Evolutionary conservation across 1,140 invertebrate species (phyloP).

Genomic region (Drosophila insularis): DNA sequence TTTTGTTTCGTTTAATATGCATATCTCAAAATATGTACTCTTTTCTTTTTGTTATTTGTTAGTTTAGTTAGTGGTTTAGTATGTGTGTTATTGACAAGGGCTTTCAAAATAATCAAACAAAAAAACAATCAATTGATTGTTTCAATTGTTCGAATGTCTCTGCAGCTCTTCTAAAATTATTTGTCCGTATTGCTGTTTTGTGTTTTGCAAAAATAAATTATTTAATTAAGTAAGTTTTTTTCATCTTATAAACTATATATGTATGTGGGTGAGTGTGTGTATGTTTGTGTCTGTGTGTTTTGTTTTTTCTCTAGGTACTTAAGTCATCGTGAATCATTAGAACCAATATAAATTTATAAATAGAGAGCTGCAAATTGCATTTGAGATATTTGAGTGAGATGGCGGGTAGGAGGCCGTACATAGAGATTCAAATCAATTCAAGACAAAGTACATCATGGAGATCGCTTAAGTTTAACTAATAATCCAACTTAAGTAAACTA

Average conservation of each 20-base stretch:
- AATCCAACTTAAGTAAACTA: slow-evolving; percentile 41
- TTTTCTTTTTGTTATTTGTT: slow-evolving; percentile 55
- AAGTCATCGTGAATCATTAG: slow-evolving; percentile 56
- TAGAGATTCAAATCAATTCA: slow-evolving; percentile 38
- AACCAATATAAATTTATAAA: slow-evolving; percentile 33
- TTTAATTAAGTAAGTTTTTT: slow-evolving; percentile 56
- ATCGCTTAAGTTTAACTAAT: slow-evolving; percentile 59
- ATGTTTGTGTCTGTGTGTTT: slow-evolving; percentile 27
- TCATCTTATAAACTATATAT: slow-evolving; percentile 37
- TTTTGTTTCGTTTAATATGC: slow-evolving; percentile 47
- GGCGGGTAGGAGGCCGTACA: background rate
- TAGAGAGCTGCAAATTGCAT: slow-evolving; percentile 39
- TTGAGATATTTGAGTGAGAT: slow-evolving; percentile 32
- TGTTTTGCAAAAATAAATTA: slow-evolving; percentile 56
- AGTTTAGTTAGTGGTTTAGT: slow-evolving; percentile 35
- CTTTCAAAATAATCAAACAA: slow-evolving; percentile 12
- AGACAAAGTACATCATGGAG: slow-evolving; percentile 67
- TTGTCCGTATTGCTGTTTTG: slow-evolving; percentile 61
- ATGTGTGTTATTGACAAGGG: slow-evolving; percentile 38
- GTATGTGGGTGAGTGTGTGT: slow-evolving; percentile 25
- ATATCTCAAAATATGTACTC: slow-evolving; percentile 75
- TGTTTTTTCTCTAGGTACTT: slow-evolving; percentile 75
- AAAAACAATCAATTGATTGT: slow-evolving; percentile 10
- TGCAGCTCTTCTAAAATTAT: slow-evolving; percentile 58
- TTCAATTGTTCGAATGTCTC: slow-evolving; percentile 7